These are phyloP conservation scores for Hiodon alosoides DNA, from an alignment of 2,113 vertebrate genomes.

Conservation along the genomic window DNA sequence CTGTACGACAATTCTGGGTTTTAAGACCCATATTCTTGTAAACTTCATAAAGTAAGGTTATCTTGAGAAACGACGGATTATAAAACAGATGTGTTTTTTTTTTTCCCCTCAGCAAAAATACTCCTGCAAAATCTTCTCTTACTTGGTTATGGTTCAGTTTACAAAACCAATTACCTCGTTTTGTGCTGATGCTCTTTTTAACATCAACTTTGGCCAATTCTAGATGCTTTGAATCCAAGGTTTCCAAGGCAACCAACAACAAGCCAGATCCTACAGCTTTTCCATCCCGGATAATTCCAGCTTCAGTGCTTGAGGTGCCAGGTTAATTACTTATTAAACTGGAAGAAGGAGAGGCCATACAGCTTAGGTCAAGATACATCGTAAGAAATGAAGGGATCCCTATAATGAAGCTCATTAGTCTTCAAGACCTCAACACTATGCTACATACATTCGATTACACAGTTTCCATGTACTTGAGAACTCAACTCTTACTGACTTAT, in stretches of 20 bases:
- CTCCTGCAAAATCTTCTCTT: conserved; percentile 48
- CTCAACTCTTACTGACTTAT: conserved; percentile 37
- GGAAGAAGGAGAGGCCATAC: conserved; percentile 26
- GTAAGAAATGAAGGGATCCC: conserved; percentile 36
- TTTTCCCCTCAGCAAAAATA: not conserved
- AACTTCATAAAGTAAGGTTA: conserved; percentile 39
- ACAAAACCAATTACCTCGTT: conserved; percentile 54
- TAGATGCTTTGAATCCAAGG: conserved; percentile 39
- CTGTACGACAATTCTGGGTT: conserved; percentile 46
- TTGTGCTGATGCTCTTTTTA: conserved; percentile 36
- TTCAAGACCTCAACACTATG: conserved; percentile 33
- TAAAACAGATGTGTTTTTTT: conserved; percentile 34
- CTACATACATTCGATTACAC: conserved; percentile 30
- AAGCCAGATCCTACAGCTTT: conserved; percentile 36
- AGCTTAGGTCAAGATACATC: conserved; percentile 36
- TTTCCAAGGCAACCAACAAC: conserved; percentile 57
- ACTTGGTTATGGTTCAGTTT: conserved; percentile 53
- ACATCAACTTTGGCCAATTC: conserved; percentile 39
- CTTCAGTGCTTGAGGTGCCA: conserved; percentile 36
- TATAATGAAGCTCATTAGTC: conserved; percentile 52
- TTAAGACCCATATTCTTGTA: conserved; percentile 44
- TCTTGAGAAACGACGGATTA: conserved; percentile 42
- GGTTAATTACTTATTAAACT: conserved; percentile 54
- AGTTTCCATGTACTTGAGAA: conserved; percentile 37
- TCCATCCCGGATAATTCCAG: conserved; percentile 37